Base-by-base conservation (phyloP, 2,888 invertebrate genomes). In the Horisme vitalbata region DNA sequence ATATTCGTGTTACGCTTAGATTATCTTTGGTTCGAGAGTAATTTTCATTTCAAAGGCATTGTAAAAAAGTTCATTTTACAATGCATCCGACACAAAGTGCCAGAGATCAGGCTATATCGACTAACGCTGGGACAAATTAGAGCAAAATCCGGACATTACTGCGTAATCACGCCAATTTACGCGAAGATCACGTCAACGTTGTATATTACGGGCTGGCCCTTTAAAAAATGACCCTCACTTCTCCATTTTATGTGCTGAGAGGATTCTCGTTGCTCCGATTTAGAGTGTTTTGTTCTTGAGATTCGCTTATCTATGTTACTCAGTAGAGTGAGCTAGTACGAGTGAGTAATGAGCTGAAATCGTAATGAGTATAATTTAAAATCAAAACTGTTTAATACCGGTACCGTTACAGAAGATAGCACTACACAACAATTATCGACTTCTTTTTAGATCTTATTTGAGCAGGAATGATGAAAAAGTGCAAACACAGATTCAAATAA, bases 131-230 rank as follows among this genome's bases (percentile, higher is more conserved):
- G 61, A 59, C 65, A 58, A 63, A 64, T 67, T 64, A 65, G 60
- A 59, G 52, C 52, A 55, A 59, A 59, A 61, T 57, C 55, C 59
- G 52, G 57, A 55, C 59, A 57, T 59, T 61, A 52, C 53, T 55
- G 51, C 48, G 65, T 72, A 74, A 77, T 75, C 69, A 71, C 58
- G 56, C 67, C 73, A 68, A 75, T 76, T 76, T 74, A 68, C 59
- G 68, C 59, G 59, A 65, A 68, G 68, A 72, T 71, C 73, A 68
- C 71, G 73, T 69, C 63, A 57, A 51, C 58, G 57, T 59, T 67
- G 63, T 66, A 68, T 65, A 66, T 70, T 68, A 68, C 59, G 38
- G 51, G 55, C 38, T 55, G 61, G 63, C 59, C 62, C 51, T 68
- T 65, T 63, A 63, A 71, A 71, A 71, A 66, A 69, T 63, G 61